Evolutionary conservation across 2,888 invertebrate species (phyloP), one percentile per base, ranked within the genome.

Genomic region (Lampropteryx suffumata): DNA sequence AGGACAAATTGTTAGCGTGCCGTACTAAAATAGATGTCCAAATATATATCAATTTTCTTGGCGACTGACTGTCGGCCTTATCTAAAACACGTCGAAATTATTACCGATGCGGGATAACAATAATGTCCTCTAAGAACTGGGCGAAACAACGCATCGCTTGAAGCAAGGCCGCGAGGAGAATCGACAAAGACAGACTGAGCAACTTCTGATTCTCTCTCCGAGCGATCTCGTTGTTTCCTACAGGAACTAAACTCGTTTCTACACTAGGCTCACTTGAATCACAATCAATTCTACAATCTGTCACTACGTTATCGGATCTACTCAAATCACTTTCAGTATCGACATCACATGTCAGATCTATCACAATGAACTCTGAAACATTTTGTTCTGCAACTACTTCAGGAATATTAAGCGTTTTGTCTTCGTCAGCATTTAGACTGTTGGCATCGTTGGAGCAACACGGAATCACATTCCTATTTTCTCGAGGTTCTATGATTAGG

Each of bases 91-190:
- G 45, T 44, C 37, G 27, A 35, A 54, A 67, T 69, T 71, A 82
- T 74, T 85, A 78, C 75, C 87, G 76, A 66, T 89, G 90, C 50
- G 90, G 90, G 46, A 89, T 75, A 50, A 90, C 90, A 69, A 90
- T 92, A 68, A 90, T 92, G 64, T 92, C 92, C 66, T 92, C 92
- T 62, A 92, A 82, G 67, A 92, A 90, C 74, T 92, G 92, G 33
- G 92, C 92, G 65, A 92, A 90, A 73, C 92, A 92, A 52, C 92
- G 90, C 76, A 93, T 91, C 59, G 92, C 93, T 75, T 93, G 93
- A 27, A 93, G 67, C 64, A 93, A 71, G 21, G 93, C 93, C 12
- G 93, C 93, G 36, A 93, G 82, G 10, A 93, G 78, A 59, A 93
- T 85, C 35, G 93, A 93, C 27, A 93, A 71, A 12, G 93, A 92